Base-by-base conservation (phyloP, 2,113 vertebrate species). In the Corythornis madagascariensis region DNA sequence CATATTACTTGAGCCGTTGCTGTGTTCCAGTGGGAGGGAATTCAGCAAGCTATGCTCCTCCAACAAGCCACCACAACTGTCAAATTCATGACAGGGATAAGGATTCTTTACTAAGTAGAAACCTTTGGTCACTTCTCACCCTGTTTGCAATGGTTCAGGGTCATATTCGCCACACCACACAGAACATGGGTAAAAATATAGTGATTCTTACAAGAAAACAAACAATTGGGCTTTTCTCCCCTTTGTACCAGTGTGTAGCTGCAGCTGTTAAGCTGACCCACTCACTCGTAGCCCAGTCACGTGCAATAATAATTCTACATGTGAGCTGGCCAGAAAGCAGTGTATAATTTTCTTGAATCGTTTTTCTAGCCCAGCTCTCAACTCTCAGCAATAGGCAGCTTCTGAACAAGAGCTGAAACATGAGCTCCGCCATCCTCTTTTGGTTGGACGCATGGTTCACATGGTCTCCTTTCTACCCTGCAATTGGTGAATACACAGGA, bases 101-200 rank as follows among this genome's bases (percentile, higher is more conserved):
- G 3, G 7, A 9, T 33, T 52, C 76, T 17, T 26, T 7, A 42
- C 63, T 5, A 4, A 77, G 38, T 4, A 33, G 28, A 64, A 74
- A n/a, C 14, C 35, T 42, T 31, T 15, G 19, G 31, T 40, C 31
- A 22, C 11, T 42, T 29, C 81, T 78, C 29, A 8, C 53, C 40
- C 76, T 43, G 4, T 45, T 47, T 4, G 3, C 57, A 64, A 26
- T 0, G 13, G 52, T 35, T 81, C 47, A 42, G 81, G 45, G 43
- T 50, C 63, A 9, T 8, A 24, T 53, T 52, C 47, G 16, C 55
- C 4, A 0, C 22, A 11, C 38, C 47, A 4, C 0, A 0, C 11
- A 45, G 22, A 76, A 57, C 19, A 18, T 6, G 3, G 10, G 11
- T 50, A 12, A 48, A 86, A 81, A 83, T 5, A 48, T 5, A 29